Percentiles rank a stretch among this genome's conserved stretches.
These are phyloP conservation scores for Monopis laevigella DNA, from an alignment of 2,888 invertebrate species.

Conservation along the genomic window DNA sequence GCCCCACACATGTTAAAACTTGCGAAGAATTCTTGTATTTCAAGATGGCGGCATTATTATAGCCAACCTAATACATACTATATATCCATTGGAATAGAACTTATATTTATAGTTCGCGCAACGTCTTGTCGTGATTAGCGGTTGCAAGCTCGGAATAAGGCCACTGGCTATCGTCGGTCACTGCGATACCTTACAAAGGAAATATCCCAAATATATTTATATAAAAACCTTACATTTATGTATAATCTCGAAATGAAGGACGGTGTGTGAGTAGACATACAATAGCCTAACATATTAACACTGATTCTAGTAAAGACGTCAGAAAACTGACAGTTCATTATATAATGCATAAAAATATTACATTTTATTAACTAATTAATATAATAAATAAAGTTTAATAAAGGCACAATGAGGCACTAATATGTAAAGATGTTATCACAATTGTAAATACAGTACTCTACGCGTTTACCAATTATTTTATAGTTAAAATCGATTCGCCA, in stretches of 20 bases:
- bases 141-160: no score
- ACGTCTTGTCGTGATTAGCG: no score
- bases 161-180: no score
- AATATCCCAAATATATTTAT: neutral
- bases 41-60: no score
- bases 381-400: slow-evolving; percentile 54
- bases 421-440: slow-evolving; percentile 63
- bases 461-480: slow-evolving; percentile 12
- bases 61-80: no score
- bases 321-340: slow-evolving; percentile 10
- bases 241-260: slow-evolving; percentile 60
- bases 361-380: slow-evolving; percentile 52
- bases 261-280: slow-evolving; percentile 63
- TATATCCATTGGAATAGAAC: no score
- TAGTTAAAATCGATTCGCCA: slow-evolving; percentile 10
- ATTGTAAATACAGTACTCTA: slow-evolving; percentile 33
- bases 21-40: no score
- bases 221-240: slow-evolving; percentile 42
- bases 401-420: slow-evolving; percentile 65
- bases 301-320: slow-evolving; percentile 9
- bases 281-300: slow-evolving; percentile 43
- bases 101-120: no score
- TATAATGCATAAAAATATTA: slow-evolving; percentile 14
- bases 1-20: no score
- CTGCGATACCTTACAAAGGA: no score